Conservation (phyloP, 1,140 invertebrate species). For the Caenorhabditis tropicalis region DNA sequence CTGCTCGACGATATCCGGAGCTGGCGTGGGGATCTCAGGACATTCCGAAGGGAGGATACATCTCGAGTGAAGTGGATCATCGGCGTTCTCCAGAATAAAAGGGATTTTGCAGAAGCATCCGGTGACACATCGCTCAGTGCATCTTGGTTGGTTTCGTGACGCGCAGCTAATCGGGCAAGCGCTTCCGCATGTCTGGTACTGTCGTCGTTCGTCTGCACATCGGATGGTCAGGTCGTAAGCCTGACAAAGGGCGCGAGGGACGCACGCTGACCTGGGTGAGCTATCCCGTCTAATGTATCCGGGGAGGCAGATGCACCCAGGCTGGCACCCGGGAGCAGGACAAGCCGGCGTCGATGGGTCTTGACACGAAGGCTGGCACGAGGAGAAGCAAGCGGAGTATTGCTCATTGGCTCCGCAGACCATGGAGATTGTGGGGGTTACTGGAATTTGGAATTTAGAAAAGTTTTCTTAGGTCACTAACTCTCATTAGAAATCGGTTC, state of each 20-base stretch:
- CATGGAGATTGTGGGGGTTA: conserved; percentile 38
- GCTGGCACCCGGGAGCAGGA: conserved; percentile 44
- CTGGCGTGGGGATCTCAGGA: neutral
- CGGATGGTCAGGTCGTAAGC: conserved; percentile 45
- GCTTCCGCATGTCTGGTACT: conserved; percentile 53
- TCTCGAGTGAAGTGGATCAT: conserved; percentile 48
- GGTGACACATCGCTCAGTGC: conserved; percentile 50
- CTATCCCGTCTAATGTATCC: conserved; percentile 51
- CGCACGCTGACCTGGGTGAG: conserved; percentile 46
- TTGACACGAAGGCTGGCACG: conserved; percentile 50
- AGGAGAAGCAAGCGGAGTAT: conserved; percentile 45
- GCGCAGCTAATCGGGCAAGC: conserved; percentile 53
- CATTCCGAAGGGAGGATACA: conserved; percentile 53
- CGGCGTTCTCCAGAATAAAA: conserved; percentile 48
- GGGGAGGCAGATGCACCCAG: conserved; percentile 51
- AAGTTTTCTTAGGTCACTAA: neutral
- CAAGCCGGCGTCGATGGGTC: conserved; percentile 45
- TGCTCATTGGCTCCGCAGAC: conserved; percentile 51
- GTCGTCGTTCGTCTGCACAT: conserved; percentile 49
- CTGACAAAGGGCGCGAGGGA: conserved; percentile 33
- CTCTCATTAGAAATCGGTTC: conserved; percentile 30
- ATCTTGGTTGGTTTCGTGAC: conserved; percentile 48
- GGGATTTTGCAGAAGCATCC: conserved; percentile 54
- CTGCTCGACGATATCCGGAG: conserved; percentile 3
- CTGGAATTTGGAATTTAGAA: neutral